Base-by-base conservation (phyloP, 2,888 invertebrate genomes). In the Drosophila incognita region DNA sequence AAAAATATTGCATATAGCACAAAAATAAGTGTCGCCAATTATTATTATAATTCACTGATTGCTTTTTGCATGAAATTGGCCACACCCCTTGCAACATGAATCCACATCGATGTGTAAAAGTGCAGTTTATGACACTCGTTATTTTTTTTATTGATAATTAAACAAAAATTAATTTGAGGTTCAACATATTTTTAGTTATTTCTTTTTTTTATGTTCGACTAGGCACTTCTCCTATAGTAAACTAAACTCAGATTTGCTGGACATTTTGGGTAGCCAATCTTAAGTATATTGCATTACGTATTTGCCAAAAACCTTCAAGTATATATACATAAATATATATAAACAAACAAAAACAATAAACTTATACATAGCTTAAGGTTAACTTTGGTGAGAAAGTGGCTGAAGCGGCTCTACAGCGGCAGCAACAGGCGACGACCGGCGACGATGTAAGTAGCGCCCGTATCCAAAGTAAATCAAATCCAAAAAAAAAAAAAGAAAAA, bases 321-420 rank as follows among this genome's bases (percentile, higher is more conserved):
- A 79, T 69, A 79, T 73, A 73, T 76, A 42, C 13, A 46, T 13
- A 46, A 21, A 46, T 46, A 53, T 36, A 54, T 33, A 56, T 51
- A 72, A 38, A 24, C 21, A 60, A 58, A 65, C 69, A 42, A 79
- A 60, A 64, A 62, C 63, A 69, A 69, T 57, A 74, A 75, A 78
- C 77, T 87, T 80, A 57, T 78, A 75, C 81, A 76, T 84, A 87
- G 82, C 87, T 82, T 87, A 82, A 87, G 87, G 79, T 82, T 83
- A 87, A 77, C 79, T 81, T 87, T 72, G 87, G 87, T 79, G 77
- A 78, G 81, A 85, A 87, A 81, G 83, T 86, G 85, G 85, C 85
- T 77, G 87, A 86, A 73, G 76, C 83, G 67, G 70, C 87, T 67
- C 77, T 76, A 70, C 85, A 85, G 66, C 83, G 81, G 76, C 85